Base-by-base conservation (phyloP, 1,140 invertebrate genomes). In the Lasioglossum albipes region DNA sequence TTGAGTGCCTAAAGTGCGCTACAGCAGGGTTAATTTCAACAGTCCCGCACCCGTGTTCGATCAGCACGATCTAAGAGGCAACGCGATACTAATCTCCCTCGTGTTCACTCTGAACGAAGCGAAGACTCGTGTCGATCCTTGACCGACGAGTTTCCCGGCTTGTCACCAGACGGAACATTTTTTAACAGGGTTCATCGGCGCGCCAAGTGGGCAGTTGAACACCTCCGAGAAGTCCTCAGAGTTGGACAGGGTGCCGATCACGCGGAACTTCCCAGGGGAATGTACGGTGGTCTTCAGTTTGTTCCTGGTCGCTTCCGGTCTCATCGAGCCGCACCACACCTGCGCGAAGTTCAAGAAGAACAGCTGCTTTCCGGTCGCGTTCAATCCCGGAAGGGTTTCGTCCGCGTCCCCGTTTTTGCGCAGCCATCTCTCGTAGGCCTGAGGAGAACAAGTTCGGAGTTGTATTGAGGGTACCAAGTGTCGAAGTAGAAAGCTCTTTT, bases 271-370 rank as follows among this genome's bases (percentile, higher is more conserved):
- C 68, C 97, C 97, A 22, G 97, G 97, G 12, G 97, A 96, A 89
- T 98, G 98, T 49, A 97, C 96, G 0, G 96, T 96, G 42, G 96
- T 97, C 73, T 97, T 94, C 61, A 98, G 93, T 89, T 97, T 96
- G 81, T 96, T 96, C 62, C 96, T 94, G 3, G 96, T 95, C 76
- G 97, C 97, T 91, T 98, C 96, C n/a, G 97, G 96, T 81, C 97
- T 94, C 94, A 97, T 96, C 27, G 96, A 95, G 27, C 97, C 97
- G 91, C 97, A 98, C 97, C 97, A 98, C 31, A 98, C 96, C 94
- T 97, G 96, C 3, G 97, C 97, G 87, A 97, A 97, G 88, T 97
- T 97, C 0, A 97, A 91, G 87, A 97, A 98, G 92, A 97, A 97
- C 73, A 97, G 91, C 91, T 98, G 96, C 72, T 95, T 94, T 27